These are phyloP conservation scores for Mya arenaria DNA, from an alignment of 1,140 invertebrate genomes.

Conservation along the genomic window DNA sequence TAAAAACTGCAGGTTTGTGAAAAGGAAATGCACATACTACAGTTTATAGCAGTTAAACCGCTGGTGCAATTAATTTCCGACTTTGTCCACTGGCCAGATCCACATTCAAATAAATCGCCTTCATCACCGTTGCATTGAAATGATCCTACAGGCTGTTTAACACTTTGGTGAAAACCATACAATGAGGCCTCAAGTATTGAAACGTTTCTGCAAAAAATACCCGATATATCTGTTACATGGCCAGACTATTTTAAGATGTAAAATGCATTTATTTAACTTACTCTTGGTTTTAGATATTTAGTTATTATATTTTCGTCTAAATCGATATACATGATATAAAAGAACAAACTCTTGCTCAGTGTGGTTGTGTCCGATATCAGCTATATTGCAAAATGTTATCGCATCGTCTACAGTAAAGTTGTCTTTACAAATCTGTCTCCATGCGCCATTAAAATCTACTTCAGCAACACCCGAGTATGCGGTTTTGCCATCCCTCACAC, in stretches of 20 bases:
- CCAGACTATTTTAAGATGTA: too few relatives aligned
- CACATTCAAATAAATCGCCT: background rate
- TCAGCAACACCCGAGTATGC: background rate
- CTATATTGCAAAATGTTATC: background rate
- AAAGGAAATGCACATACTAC: background rate
- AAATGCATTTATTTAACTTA: too few relatives aligned
- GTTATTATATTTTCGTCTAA: too few relatives aligned
- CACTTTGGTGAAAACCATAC: too few relatives aligned
- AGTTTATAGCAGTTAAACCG: background rate
- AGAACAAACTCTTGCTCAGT: background rate
- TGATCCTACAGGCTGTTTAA: background rate
- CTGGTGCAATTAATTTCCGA: background rate
- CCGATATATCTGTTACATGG: too few relatives aligned
- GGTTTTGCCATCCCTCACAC: background rate
- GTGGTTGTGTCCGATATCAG: background rate
- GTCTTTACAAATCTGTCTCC: background rate
- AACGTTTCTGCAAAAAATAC: too few relatives aligned
- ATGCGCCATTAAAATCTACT: background rate
- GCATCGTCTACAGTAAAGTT: background rate
- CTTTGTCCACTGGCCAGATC: background rate
- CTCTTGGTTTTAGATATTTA: too few relatives aligned
- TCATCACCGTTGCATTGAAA: background rate
- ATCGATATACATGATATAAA: too few relatives aligned
- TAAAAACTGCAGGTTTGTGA: too few relatives aligned
- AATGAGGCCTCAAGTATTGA: too few relatives aligned